These are phyloP conservation scores for Latrodectus geometricus DNA, from an alignment of 1,140 invertebrate genomes.

Conservation along the genomic window DNA sequence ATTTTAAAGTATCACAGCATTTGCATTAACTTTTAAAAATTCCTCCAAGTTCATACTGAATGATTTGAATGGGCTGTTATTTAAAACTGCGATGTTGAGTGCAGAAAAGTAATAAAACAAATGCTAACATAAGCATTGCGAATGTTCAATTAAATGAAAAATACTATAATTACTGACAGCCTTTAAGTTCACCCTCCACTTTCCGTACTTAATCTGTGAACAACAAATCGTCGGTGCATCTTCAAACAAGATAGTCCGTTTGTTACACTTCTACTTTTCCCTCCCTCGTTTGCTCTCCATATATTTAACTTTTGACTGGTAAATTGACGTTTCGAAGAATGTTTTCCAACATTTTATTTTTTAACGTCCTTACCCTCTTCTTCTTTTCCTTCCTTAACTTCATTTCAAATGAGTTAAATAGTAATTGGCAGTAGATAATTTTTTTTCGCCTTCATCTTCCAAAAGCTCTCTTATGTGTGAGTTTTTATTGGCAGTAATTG, in stretches of 20 bases:
- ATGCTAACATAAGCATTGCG: too few relatives aligned
- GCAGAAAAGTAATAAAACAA: too few relatives aligned
- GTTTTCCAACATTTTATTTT: slow-evolving; percentile 32
- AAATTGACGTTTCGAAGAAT: slow-evolving; percentile 41
- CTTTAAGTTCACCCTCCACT: neutral
- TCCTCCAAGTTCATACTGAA: too few relatives aligned
- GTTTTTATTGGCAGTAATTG: slow-evolving; percentile 49
- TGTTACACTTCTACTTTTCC: neutral
- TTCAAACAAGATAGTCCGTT: slow-evolving; percentile 1
- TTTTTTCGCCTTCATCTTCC: slow-evolving; percentile 8
- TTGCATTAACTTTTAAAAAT: too few relatives aligned
- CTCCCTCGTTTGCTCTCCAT: slow-evolving; percentile 13
- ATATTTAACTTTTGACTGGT: slow-evolving; percentile 30
- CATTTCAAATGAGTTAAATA: slow-evolving; percentile 7
- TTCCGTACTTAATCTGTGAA: neutral
- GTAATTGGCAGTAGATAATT: slow-evolving; percentile 18
- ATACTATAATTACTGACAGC: neutral
- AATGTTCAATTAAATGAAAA: neutral
- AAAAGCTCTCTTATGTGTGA: neutral
- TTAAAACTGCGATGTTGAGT: too few relatives aligned
- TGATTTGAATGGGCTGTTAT: too few relatives aligned
- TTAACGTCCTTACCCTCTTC: neutral
- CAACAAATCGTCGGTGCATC: neutral
- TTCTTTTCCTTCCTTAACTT: neutral
- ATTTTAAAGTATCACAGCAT: too few relatives aligned